These are phyloP conservation scores for Thera britannica DNA, from an alignment of 2,888 invertebrate species.

Conservation along the genomic window DNA sequence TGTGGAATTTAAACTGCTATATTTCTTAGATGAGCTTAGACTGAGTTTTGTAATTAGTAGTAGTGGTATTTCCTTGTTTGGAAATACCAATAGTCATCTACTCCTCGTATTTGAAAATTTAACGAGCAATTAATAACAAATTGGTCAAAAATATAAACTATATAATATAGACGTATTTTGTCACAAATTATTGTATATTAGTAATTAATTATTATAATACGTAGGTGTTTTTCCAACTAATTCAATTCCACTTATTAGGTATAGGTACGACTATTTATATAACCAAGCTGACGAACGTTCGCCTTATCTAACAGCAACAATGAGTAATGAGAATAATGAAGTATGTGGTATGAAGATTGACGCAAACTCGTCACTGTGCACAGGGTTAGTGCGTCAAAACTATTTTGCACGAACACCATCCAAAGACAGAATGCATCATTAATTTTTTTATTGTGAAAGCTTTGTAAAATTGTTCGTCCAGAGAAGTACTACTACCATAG, in stretches of 20 bases:
- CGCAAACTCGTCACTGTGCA: conserved; percentile 30
- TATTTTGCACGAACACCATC: not conserved
- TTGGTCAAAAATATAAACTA: too few species aligned
- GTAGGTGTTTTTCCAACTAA: not conserved
- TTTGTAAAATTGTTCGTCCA: too few species aligned
- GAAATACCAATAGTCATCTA: too few species aligned
- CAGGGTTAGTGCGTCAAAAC: conserved; percentile 17
- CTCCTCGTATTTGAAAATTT: too few species aligned
- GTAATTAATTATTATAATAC: not conserved
- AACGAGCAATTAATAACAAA: too few species aligned
- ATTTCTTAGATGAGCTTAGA: conserved; percentile 17
- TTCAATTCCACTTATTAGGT: conserved; percentile 6
- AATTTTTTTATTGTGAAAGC: too few species aligned
- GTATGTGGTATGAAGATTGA: conserved; percentile 40
- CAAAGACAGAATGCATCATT: not conserved
- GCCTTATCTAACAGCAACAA: conserved; percentile 59
- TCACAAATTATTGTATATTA: not conserved
- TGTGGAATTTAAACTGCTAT: conserved; percentile 38
- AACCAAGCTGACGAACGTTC: conserved; percentile 53
- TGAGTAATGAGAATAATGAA: conserved; percentile 47
- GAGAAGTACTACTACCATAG: too few species aligned
- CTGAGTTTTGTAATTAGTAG: too few species aligned
- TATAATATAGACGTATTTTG: too few species aligned
- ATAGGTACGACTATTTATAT: conserved; percentile 14
- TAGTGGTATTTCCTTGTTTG: too few species aligned